phyloP scores from a whole-genome alignment of 2,797 vertebrate genomes.

The Muscicapa striata region DNA sequence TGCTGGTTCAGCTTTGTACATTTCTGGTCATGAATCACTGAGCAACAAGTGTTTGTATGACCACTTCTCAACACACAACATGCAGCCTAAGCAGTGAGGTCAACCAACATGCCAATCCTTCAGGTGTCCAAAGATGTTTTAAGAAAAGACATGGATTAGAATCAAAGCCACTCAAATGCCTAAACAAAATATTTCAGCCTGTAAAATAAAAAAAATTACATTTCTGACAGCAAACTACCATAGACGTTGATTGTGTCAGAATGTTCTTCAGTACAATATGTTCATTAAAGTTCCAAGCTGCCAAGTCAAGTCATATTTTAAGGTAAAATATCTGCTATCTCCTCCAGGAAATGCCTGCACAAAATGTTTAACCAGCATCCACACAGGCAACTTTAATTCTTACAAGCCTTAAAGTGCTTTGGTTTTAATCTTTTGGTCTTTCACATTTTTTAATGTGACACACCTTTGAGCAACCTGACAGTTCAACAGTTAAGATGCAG shows the following conservation, averaged over 20 bases:
- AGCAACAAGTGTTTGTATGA: not conserved
- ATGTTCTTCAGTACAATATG: not conserved
- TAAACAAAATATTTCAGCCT: not conserved
- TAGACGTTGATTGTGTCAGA: not conserved
- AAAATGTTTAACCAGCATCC: not conserved
- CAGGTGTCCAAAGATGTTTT: not conserved
- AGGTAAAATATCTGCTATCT: not conserved
- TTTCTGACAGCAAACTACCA: not conserved
- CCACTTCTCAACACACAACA: not conserved
- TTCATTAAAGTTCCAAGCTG: not conserved
- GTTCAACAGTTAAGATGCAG: not conserved
- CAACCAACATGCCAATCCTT: not conserved
- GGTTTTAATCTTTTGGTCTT: not conserved
- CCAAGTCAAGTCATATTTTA: not conserved
- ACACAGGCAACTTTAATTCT: not conserved
- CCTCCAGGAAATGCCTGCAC: not conserved
- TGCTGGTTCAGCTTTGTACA: not conserved
- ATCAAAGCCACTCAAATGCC: not conserved
- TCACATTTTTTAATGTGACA: not conserved
- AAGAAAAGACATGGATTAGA: not conserved
- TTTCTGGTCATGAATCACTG: not conserved
- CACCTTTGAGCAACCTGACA: not conserved
- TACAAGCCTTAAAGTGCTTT: not conserved
- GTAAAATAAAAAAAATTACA: not conserved
- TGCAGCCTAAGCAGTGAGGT: not conserved